Conservation (phyloP, 2,888 invertebrate genomes). For the Brenthis ino region DNA sequence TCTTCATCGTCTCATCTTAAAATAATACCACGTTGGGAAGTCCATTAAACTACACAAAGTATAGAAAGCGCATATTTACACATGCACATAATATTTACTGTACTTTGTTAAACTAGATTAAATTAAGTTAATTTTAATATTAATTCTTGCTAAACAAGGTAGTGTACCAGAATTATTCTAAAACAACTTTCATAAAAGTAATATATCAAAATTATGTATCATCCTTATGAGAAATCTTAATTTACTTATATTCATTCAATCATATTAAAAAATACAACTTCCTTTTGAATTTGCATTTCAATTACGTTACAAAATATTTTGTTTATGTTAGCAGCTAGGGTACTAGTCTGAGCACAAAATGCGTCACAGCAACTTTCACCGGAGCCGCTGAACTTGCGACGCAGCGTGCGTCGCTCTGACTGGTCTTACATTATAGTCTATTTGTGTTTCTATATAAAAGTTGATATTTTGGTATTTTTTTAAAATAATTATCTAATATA, state of each 20-base stretch:
- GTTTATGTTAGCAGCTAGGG: slow-evolving; percentile 26
- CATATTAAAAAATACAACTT: not conserved
- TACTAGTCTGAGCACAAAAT: slow-evolving; percentile 63
- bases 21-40: slow-evolving; percentile 41
- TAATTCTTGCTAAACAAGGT: not conserved
- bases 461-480: too few species aligned
- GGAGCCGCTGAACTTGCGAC: slow-evolving; percentile 43
- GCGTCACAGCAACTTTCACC: slow-evolving; percentile 80
- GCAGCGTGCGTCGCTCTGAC: slow-evolving; percentile 9
- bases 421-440: not conserved
- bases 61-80: not conserved
- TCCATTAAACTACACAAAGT: slow-evolving; percentile 46
- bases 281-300: slow-evolving; percentile 51
- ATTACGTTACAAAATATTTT: slow-evolving; percentile 42
- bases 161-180: too few species aligned
- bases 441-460: not conserved
- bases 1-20: slow-evolving; percentile 21
- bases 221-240: too few species aligned
- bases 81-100: not conserved
- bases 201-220: too few species aligned
- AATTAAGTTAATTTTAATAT: not conserved
- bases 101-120: not conserved
- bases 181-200: too few species aligned
- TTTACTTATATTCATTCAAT: too few species aligned
- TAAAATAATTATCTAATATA: too few species aligned